Percentiles rank a stretch among this genome's conserved stretches.
Evolutionary conservation across 35 echinoderm and acorn worm genomes (phyloP).

Genomic region (Heliocidaris erythrogramma): DNA sequence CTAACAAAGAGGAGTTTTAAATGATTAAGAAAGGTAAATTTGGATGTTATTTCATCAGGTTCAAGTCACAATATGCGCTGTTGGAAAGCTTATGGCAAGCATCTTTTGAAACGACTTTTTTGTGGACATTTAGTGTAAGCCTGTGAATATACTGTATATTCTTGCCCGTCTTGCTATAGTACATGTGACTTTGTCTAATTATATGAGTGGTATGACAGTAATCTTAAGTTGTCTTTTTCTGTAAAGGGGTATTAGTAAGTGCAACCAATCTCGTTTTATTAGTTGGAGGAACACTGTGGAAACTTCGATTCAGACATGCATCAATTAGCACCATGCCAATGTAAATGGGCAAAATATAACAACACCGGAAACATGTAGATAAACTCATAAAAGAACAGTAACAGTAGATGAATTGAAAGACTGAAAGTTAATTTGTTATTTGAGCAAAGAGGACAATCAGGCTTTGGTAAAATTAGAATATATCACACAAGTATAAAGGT

Average conservation of each 20-base stretch:
- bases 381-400: no score
- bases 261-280: background rate
- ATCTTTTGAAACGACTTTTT: background rate
- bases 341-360: no score
- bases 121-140: background rate
- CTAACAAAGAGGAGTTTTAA: constrained; percentile 9
- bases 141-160: background rate
- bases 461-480: background rate
- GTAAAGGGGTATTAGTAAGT: background rate
- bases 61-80: background rate
- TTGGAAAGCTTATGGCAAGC: background rate
- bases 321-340: no score
- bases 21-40: background rate
- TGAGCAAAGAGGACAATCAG: background rate
- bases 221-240: background rate
- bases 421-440: background rate
- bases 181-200: background rate
- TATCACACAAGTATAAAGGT: background rate
- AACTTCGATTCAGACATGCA: background rate
- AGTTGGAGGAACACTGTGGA: background rate
- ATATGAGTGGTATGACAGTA: background rate
- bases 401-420: no score
- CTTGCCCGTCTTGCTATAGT: background rate
- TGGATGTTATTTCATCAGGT: background rate
- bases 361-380: background rate